Evolutionary conservation across 2,888 invertebrate species (phyloP).

Genomic region (Atethmia centrago): DNA sequence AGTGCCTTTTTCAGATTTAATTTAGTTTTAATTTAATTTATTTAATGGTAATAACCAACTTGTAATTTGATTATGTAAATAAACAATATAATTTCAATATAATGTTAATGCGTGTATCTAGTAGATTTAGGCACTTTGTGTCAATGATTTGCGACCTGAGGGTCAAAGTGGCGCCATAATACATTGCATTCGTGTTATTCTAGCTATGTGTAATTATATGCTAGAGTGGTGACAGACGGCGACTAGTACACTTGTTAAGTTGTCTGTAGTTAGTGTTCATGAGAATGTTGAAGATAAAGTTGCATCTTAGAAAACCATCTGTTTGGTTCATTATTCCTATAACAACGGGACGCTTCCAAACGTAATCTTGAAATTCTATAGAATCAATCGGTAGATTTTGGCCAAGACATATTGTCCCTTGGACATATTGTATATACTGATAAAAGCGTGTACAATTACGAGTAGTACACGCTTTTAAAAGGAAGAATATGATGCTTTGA

Average conservation of each 20-base stretch:
- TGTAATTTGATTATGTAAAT: too few species aligned
- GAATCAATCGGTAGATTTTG: neutral
- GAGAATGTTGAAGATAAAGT: neutral
- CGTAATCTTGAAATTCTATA: neutral
- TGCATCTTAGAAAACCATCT: neutral
- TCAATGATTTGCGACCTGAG: constrained; percentile 21
- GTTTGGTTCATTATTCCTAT: neutral
- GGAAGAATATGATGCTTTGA: neutral
- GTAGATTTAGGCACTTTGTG: constrained; percentile 19
- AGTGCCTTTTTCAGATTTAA: too few species aligned
- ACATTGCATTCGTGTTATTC: constrained; percentile 17
- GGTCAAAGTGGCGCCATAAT: constrained; percentile 42
- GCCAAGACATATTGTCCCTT: neutral
- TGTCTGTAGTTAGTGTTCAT: neutral
- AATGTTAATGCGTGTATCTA: constrained; percentile 2
- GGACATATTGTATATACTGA: neutral
- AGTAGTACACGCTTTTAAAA: neutral
- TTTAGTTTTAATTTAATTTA: too few species aligned
- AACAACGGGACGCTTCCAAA: neutral
- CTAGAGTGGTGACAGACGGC: constrained; percentile 1
- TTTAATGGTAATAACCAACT: too few species aligned
- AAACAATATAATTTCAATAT: neutral
- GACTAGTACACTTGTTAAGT: neutral
- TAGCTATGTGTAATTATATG: constrained; percentile 12
- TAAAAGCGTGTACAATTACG: too few species aligned